Percentiles rank a stretch among this genome's conserved stretches.
Conservation (phyloP, 2,113 vertebrate genomes). For the Loxodonta africana region DNA sequence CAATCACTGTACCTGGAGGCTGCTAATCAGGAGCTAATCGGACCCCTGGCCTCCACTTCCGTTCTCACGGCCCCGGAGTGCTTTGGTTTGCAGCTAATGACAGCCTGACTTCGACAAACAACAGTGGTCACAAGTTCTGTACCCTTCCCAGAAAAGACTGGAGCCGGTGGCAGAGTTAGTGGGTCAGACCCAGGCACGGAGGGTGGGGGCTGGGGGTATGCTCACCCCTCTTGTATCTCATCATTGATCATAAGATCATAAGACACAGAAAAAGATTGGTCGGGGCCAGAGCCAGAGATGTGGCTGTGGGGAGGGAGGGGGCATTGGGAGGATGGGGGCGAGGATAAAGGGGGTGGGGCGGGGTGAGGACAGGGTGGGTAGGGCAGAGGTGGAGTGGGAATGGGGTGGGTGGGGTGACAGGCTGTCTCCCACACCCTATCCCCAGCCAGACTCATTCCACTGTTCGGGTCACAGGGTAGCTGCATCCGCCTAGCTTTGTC, state of each 20-base stretch:
- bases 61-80: background rate
- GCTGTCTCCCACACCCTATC: too few species aligned
- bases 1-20: constrained; percentile 8
- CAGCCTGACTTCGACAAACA: background rate
- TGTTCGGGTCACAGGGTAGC: too few species aligned
- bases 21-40: constrained; percentile 30
- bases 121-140: too few species aligned
- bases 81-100: background rate
- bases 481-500: fast-evolving
- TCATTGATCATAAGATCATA: background rate
- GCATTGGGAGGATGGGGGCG: fast-evolving
- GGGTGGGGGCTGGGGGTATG: background rate
- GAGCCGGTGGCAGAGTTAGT: background rate
- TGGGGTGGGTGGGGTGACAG: fast-evolving
- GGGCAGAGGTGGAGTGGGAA: background rate
- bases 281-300: too few species aligned
- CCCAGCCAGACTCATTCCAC: too few species aligned
- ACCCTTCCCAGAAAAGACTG: background rate
- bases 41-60: background rate
- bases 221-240: background rate
- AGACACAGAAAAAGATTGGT: too few species aligned
- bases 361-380: background rate
- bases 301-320: fast-evolving
- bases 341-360: background rate
- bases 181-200: fast-evolving